Conservation (phyloP, 2,113 vertebrate species). For the Astatoreochromis straeleni region DNA sequence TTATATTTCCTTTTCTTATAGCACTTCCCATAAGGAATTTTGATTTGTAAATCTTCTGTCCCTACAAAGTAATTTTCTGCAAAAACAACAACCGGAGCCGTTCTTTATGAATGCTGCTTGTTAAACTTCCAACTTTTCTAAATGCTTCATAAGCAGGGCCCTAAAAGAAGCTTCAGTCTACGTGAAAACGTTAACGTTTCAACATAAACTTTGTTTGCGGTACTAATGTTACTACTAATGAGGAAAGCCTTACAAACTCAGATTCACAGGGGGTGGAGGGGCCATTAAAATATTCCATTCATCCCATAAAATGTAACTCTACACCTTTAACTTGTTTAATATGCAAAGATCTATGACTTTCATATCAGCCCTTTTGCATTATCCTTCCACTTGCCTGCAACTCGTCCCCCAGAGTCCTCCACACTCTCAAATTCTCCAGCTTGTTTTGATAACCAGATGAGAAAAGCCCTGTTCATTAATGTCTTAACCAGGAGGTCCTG, state of each 20-base stretch:
- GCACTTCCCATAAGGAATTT: neutral
- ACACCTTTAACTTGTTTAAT: neutral
- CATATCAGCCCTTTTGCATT: neutral
- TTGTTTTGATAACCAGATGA: neutral
- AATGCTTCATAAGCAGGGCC: neutral
- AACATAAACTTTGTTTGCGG: too few relatives aligned
- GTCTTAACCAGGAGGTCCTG: neutral
- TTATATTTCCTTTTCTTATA: slow-evolving; percentile 3
- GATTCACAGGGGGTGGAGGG: neutral
- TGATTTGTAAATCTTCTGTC: neutral
- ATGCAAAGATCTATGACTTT: neutral
- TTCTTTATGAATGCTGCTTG: neutral
- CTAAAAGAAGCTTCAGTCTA: neutral
- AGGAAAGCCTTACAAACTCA: neutral
- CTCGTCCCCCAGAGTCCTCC: neutral
- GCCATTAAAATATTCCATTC: neutral
- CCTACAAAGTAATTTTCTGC: neutral
- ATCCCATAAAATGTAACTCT: neutral
- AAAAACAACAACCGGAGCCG: neutral
- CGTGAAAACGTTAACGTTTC: neutral
- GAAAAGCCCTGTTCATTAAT: neutral
- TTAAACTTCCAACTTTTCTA: neutral
- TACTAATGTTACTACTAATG: neutral
- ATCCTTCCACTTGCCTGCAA: neutral
- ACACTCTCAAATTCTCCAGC: neutral